Conservation (phyloP, 2,113 vertebrate species). For the Nycticryphes semicollaris region DNA sequence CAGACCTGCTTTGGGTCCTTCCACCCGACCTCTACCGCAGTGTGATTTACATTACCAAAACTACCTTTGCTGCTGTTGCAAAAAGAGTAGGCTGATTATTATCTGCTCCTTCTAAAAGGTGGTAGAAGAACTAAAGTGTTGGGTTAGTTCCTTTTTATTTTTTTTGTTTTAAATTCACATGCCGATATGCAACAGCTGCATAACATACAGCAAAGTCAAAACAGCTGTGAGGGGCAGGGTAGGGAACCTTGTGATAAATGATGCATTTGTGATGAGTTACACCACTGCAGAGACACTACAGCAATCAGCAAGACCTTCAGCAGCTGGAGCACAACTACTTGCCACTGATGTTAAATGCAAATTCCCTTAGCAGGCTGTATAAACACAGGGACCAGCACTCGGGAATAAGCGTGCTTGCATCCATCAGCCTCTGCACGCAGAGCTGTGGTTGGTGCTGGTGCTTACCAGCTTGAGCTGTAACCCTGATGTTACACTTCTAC, state of each 20-base stretch:
- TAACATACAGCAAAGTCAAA: neutral
- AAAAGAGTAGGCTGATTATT: neutral
- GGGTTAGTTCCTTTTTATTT: neutral
- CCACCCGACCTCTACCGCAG: neutral
- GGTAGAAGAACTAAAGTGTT: neutral
- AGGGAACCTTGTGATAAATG: neutral
- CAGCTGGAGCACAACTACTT: neutral
- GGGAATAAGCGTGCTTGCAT: neutral
- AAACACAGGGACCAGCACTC: too few species aligned
- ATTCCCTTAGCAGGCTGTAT: neutral
- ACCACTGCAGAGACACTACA: neutral
- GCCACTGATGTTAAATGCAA: neutral
- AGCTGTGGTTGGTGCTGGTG: accelerated
- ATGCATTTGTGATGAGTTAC: neutral
- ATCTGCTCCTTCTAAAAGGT: neutral
- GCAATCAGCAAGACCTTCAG: neutral
- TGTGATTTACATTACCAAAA: neutral
- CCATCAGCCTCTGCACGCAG: accelerated
- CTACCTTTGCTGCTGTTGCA: neutral
- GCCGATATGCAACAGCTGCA: neutral
- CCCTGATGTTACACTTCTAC: accelerated
- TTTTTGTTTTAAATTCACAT: neutral
- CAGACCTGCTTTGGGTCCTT: neutral
- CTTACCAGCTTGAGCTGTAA: accelerated
- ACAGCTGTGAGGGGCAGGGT: neutral